phyloP scores from a whole-genome alignment of 35 echinoderm and acorn worm species.

The Amphiura filiformis region DNA sequence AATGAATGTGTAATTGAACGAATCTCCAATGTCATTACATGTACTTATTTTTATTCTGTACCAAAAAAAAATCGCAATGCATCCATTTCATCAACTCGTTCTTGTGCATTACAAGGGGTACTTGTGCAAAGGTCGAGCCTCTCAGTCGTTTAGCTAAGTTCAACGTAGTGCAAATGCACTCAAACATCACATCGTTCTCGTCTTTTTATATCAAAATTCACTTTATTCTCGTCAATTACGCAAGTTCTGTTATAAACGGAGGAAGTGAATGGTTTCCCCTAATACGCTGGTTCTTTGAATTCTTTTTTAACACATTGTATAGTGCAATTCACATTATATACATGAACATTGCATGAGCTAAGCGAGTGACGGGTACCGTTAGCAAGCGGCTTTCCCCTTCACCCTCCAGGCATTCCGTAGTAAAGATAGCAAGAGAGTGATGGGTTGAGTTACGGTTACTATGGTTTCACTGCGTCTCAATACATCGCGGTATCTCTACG shows the following conservation, averaged over 20 bases:
- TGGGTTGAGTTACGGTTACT: neutral
- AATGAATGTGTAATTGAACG: slow-evolving; percentile 11
- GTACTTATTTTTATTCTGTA: no score
- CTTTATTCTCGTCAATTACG: slow-evolving; percentile 8
- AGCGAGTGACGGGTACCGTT: neutral
- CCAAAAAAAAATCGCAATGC: neutral
- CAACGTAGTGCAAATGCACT: neutral
- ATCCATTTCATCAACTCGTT: neutral
- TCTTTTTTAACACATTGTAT: neutral
- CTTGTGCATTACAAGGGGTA: neutral
- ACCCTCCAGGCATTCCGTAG: neutral
- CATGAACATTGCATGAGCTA: neutral
- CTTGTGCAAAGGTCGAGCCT: neutral
- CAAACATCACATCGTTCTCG: neutral
- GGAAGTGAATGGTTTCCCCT: slow-evolving; percentile 2
- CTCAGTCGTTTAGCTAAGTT: neutral
- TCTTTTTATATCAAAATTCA: slow-evolving; percentile 12
- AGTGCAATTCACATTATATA: no score
- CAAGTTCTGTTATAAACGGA: slow-evolving; percentile 4
- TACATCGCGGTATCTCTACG: neutral
- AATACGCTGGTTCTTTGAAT: neutral
- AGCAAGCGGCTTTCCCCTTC: slow-evolving; percentile 5
- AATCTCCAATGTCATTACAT: neutral
- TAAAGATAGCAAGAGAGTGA: slow-evolving; percentile 8
- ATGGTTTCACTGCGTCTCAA: neutral